Evolutionary conservation across 2,113 vertebrate genomes (phyloP).

Genomic region (Melanerpes aurifrons): DNA sequence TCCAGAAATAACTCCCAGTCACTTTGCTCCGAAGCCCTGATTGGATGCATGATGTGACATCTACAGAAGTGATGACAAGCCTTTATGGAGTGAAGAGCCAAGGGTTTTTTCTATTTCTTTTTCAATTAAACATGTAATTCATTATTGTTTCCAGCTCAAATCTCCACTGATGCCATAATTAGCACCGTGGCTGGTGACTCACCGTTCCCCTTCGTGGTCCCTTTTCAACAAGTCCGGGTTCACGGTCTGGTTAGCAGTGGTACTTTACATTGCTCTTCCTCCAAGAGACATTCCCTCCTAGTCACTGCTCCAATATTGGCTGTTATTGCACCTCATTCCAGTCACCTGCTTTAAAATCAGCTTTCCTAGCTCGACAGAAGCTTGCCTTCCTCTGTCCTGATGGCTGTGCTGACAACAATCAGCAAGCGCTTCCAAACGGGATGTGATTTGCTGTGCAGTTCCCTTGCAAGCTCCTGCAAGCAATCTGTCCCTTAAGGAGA

Average conservation of each 20-base stretch:
- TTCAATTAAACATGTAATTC: background rate
- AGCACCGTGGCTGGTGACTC: accelerated
- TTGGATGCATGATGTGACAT: background rate
- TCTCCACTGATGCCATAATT: background rate
- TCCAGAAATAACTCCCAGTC: background rate
- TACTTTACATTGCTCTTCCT: too few relatives aligned
- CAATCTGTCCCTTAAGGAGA: background rate
- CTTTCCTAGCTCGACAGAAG: background rate
- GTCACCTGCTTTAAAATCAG: background rate
- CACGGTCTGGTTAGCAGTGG: too few relatives aligned
- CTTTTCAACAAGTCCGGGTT: background rate
- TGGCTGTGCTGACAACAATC: background rate
- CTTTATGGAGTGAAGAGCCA: background rate
- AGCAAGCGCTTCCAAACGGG: background rate
- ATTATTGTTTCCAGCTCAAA: background rate
- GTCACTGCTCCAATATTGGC: background rate
- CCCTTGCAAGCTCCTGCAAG: background rate
- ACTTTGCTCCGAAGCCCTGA: background rate
- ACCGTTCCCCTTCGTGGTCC: background rate
- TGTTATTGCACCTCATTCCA: background rate
- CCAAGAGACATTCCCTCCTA: too few relatives aligned
- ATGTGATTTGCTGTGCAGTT: background rate
- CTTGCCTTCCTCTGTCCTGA: background rate
- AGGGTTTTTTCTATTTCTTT: background rate
- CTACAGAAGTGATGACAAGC: background rate